phyloP scores from a whole-genome alignment of 2,113 vertebrate species.

The Myrmecobius fasciatus region DNA sequence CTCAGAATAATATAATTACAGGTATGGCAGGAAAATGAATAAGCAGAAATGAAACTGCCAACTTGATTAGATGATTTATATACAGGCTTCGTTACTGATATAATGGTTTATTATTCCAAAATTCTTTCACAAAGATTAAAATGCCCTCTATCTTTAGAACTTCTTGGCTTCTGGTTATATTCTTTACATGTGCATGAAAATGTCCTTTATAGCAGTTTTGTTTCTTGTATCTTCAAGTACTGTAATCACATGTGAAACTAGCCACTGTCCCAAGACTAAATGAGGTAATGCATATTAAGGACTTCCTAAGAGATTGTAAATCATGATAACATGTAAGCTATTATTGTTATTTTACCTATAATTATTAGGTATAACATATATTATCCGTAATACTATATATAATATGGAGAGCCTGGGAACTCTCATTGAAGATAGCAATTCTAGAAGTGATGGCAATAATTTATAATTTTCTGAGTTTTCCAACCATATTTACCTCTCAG shows the following conservation, averaged over 20 bases:
- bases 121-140: neutral
- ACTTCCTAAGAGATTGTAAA: neutral
- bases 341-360: neutral
- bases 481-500: too few species aligned
- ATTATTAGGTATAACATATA: neutral
- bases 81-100: neutral
- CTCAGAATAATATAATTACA: neutral
- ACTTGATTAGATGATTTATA: neutral
- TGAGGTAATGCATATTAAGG: neutral
- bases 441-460: slow-evolving; percentile 45
- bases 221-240: neutral
- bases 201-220: neutral
- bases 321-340: neutral
- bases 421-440: neutral
- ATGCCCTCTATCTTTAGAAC: neutral
- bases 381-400: neutral
- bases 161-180: neutral
- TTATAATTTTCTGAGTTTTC: slow-evolving; percentile 64
- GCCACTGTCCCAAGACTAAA: neutral
- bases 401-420: neutral
- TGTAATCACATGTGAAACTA: neutral
- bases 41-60: neutral
- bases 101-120: neutral
- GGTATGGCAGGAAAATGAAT: neutral
- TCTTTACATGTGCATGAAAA: neutral